These are phyloP conservation scores for Drosophila aldrichi DNA, from an alignment of 2,888 invertebrate genomes.

Conservation along the genomic window DNA sequence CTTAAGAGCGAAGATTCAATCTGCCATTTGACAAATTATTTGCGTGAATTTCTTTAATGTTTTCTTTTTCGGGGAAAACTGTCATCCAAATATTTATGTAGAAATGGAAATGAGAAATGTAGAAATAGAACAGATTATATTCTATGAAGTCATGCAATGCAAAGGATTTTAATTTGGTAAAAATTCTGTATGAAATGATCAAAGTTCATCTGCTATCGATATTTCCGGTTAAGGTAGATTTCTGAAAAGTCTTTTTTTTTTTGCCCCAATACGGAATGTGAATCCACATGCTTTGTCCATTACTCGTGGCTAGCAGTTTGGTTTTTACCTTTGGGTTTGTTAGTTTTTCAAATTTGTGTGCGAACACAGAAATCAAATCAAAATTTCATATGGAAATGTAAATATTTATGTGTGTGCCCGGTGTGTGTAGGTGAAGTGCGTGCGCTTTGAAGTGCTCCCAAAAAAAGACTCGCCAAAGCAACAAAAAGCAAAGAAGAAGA, in stretches of 20 bases:
- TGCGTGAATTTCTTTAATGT: conserved; percentile 4
- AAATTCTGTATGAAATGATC: conserved; percentile 8
- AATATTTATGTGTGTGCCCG: conserved; percentile 67
- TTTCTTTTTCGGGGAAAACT: conserved; percentile 16
- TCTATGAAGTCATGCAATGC: neutral
- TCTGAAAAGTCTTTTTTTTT: conserved; percentile 14
- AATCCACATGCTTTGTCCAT: conserved; percentile 37
- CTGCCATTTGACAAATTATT: conserved; percentile 26
- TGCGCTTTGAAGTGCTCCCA: conserved; percentile 71
- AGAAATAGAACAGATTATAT: neutral
- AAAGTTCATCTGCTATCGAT: conserved; percentile 30
- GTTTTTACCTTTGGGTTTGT: conserved; percentile 48
- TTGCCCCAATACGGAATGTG: conserved; percentile 8
- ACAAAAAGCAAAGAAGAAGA: conserved; percentile 3
- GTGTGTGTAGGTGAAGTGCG: conserved; percentile 66
- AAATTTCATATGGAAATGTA: conserved; percentile 77
- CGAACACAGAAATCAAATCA: conserved; percentile 73
- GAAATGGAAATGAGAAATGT: conserved; percentile 15
- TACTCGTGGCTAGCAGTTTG: conserved; percentile 41
- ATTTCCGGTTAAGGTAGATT: conserved; percentile 47
- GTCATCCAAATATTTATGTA: conserved; percentile 17
- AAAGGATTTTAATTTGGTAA: neutral
- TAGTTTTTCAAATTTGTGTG: conserved; percentile 64
- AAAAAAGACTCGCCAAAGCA: conserved; percentile 21
- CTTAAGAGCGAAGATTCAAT: neutral